These are phyloP conservation scores for Xenopus tropicalis DNA, from an alignment of 2,113 vertebrate genomes.

Conservation along the genomic window UCB_Xtro_10.0 CM004449.2:97308001-97308500, in stretches of 20 bases:
- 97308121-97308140: constrained; percentile 9
- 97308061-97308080: too few species aligned
- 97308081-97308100: background rate
- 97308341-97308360: too few species aligned
- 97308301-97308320: constrained; percentile 8
- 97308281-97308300: constrained; percentile 14
- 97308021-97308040: too few species aligned
- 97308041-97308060: too few species aligned
- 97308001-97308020: background rate
- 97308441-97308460: too few species aligned
- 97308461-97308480: too few species aligned
- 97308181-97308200: constrained; percentile 19
- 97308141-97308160: constrained; percentile 33
- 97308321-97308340: too few species aligned
- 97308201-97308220: constrained; percentile 20
- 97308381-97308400: too few species aligned
- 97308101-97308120: background rate
- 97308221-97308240: constrained; percentile 27
- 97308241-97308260: constrained; percentile 17
- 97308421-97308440: too few species aligned
- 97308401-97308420: too few species aligned
- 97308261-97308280: constrained; percentile 32
- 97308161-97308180: constrained; percentile 29
- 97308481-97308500: too few species aligned
- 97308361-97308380: too few species aligned